Evolutionary conservation across 2,888 invertebrate species (phyloP), one percentile per base, ranked within the genome.

Genomic region (Hydrotaea diabolus): DNA sequence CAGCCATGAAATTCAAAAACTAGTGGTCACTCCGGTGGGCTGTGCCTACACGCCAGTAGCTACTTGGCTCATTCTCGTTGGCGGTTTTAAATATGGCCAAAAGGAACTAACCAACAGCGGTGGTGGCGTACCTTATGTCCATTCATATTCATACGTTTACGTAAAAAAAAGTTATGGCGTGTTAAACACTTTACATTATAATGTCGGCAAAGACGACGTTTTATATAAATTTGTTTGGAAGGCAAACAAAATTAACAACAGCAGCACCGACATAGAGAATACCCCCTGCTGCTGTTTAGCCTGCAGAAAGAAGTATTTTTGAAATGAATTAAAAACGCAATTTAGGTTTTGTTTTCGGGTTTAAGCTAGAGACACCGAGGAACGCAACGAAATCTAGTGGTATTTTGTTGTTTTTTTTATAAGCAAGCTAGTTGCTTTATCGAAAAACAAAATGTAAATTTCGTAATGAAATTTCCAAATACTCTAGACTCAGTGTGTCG

Each of bases 201-300:
- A 59, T 21, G 66, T 46, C 53, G 72, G 74, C 57, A n/a, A 36
- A 78, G 62, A 79, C 39, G 53, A 73, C 53, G 55, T 55, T 55
- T 62, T 53, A 39, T 39, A 39, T 62, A 46, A 69, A 69, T 46
- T 66, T 39, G 23, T 13, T n/a, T 57, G 13, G 2, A 19, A 76
- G 39, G 19, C 17, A 59, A 26, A 21, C 5, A n/a, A 49, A 49
- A 49, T 49, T 49, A 49, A 49, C 49, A 49, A 0, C 9, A 23
- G 2, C 8, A 57, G 26, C 43, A 72, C 72, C 71, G 19, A 39
- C 55, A n/a, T 36, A 49, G 72, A 17, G 53, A 21, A 53, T 62
- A 75, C 23, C 46, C 62, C 83, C 80, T 77, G 80, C 83, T 84
- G 83, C 36, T 75, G 23, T 74, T 62, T 74, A 36, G 83, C 55